These are phyloP conservation scores for Acomys russatus DNA, from an alignment of 2,797 vertebrate genomes.

Conservation along the genomic window DNA sequence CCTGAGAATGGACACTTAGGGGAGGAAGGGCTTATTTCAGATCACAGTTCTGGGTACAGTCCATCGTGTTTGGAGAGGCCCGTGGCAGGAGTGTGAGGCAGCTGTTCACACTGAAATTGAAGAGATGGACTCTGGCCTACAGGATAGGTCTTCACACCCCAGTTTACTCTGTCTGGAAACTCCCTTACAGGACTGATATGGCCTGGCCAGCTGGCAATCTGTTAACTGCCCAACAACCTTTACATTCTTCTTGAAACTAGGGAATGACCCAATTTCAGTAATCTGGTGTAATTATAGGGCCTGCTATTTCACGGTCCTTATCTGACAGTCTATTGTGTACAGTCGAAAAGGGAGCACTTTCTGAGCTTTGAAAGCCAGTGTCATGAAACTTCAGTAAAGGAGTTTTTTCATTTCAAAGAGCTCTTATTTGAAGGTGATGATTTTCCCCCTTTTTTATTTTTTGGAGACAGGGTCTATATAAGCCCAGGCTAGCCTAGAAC, in stretches of 20 bases:
- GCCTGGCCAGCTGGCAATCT: background rate
- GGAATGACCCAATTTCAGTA: background rate
- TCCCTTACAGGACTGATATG: background rate
- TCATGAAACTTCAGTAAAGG: slow-evolving; percentile 13
- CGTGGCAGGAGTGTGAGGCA: background rate
- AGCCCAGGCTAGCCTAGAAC: background rate
- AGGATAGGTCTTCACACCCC: no score
- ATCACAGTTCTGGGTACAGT: background rate
- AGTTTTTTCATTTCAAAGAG: slow-evolving; percentile 21
- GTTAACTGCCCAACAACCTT: background rate
- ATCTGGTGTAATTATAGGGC: background rate
- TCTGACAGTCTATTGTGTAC: background rate
- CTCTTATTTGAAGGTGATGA: slow-evolving; percentile 26
- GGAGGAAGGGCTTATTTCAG: background rate
- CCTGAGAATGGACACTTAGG: background rate
- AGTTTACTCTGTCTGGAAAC: background rate
- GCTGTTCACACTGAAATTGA: background rate
- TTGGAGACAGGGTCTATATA: background rate
- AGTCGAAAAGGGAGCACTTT: slow-evolving; percentile 37
- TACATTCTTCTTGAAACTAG: slow-evolving; percentile 29
- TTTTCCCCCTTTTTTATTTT: background rate
- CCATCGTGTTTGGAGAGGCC: background rate
- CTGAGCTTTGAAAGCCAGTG: slow-evolving; percentile 4
- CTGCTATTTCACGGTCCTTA: background rate
- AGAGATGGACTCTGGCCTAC: background rate